Evolutionary conservation across 2,888 invertebrate genomes (phyloP).

Genomic region (Lobophora halterata): DNA sequence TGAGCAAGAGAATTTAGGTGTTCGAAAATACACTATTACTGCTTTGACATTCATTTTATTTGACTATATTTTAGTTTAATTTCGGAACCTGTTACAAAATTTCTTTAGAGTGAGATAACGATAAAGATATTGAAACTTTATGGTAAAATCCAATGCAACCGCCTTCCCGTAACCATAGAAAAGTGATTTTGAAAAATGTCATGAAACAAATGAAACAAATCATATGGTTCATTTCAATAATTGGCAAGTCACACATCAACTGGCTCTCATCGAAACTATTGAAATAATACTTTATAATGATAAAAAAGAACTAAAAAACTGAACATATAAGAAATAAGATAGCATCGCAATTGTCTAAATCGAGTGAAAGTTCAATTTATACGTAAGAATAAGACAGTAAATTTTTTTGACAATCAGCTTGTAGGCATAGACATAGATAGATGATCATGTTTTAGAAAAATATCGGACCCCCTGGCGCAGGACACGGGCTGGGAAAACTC

Average conservation of each 20-base stretch:
- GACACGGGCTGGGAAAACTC: conserved; percentile 20
- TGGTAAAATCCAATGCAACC: conserved; percentile 12
- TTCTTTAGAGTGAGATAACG: too few species aligned
- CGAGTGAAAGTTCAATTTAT: conserved; percentile 52
- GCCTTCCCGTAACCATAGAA: conserved; percentile 31
- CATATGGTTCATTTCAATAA: conserved; percentile 73
- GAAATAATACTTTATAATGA: conserved; percentile 57
- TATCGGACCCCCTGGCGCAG: conserved; percentile 18
- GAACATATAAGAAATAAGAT: conserved; percentile 57
- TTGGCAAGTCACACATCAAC: conserved; percentile 71
- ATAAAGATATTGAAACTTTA: conserved; percentile 9
- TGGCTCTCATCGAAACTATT: conserved; percentile 54
- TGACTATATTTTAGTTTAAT: too few species aligned
- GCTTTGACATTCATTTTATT: too few species aligned
- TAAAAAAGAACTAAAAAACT: conserved; percentile 50
- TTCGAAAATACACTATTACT: too few species aligned
- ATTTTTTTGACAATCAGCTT: conserved; percentile 53
- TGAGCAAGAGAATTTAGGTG: too few species aligned
- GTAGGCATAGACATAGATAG: conserved; percentile 43
- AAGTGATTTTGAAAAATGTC: conserved; percentile 61
- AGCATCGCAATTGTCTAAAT: conserved; percentile 48
- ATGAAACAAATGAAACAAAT: conserved; percentile 73
- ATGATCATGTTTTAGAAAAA: conserved; percentile 54
- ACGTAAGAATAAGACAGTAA: conserved; percentile 60
- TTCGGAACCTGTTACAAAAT: too few species aligned